Base-by-base conservation (phyloP, 2,113 vertebrate species). In the Apeltes quadracus region DNA sequence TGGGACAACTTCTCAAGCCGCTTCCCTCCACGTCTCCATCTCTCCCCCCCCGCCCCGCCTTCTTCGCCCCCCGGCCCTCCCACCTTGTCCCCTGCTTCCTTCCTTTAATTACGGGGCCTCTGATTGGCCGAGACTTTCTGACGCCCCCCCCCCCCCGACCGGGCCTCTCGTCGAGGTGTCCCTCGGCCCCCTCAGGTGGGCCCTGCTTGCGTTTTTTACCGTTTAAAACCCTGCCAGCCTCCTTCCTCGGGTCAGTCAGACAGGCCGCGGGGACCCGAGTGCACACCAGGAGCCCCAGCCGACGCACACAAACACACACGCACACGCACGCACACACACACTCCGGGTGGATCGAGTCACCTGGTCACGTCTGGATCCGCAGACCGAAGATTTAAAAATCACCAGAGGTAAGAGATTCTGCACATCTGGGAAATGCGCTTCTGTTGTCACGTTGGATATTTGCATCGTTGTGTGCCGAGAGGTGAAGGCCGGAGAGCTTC, bases 181-280 rank as follows among this genome's bases (percentile, higher is more conserved):
- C 77, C 63, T 48, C 7, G 57, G 76, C 64, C 87, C 79, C 89
- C 83, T 83, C 85, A 84, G 85, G 83, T 84, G 72, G 62, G 70
- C 18, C 25, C 3, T 57, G 50, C 50, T 44, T 66, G 75, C 1
- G 48, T 72, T 82, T 66, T 82, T 64, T 79, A 43, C 20, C 22
- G 87, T 90, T 95, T 93, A 94, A 93, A 94, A 90, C 83, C 76
- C 22, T 61, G 72, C 10, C 62, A 59, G 29, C 23, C 38, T 62
- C 69, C 61, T 56, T 12, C 7, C 4, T 25, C 61, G 27, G 78
- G 58, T 50, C 88, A 93, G 78, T 84, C 75, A 75, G 81, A 59
- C 72, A 61, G 81, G 72, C 81, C 65, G 1, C 72, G 74, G 72
- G 78, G 63, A 75, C 72, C 39, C 39, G 59, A 68, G 69, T 72